Percentiles rank a stretch among this genome's conserved stretches.
phyloP scores from a whole-genome alignment of 2,888 invertebrate genomes.

The Metellina segmentata region DNA sequence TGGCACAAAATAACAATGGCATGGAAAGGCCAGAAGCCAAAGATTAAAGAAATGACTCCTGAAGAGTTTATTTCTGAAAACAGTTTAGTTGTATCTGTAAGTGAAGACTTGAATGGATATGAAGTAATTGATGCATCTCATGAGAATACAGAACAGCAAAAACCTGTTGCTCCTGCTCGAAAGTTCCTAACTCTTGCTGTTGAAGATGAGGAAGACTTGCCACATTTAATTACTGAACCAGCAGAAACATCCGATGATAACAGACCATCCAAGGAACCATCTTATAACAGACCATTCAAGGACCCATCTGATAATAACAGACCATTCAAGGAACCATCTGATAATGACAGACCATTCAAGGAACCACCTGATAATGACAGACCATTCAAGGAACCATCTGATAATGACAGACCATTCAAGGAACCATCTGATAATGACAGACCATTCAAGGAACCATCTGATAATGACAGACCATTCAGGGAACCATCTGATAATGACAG shows the following conservation, averaged over 20 bases:
- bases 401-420: too few species aligned
- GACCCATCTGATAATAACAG: background rate
- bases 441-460: too few species aligned
- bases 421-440: too few species aligned
- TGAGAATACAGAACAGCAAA: background rate
- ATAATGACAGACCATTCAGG: too few species aligned
- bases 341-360: too few species aligned
- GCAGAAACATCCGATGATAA: background rate
- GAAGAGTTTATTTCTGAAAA: conserved; percentile 41
- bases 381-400: too few species aligned
- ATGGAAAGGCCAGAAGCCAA: conserved; percentile 61
- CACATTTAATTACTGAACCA: too few species aligned
- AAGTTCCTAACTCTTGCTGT: conserved; percentile 36
- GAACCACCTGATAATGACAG: too few species aligned
- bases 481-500: too few species aligned
- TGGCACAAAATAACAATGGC: conserved; percentile 53
- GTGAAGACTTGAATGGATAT: conserved; percentile 6
- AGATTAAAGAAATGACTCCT: conserved; percentile 42
- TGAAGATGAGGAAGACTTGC: conserved; percentile 14
- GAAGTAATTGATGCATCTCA: conserved; percentile 1
- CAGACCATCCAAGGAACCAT: background rate
- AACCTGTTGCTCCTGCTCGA: background rate
- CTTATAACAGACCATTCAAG: background rate
- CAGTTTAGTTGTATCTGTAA: conserved; percentile 8
- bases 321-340: background rate